These are phyloP conservation scores for Bovichtus variegatus DNA, from an alignment of 2,797 vertebrate species.

Conservation along the genomic window DNA sequence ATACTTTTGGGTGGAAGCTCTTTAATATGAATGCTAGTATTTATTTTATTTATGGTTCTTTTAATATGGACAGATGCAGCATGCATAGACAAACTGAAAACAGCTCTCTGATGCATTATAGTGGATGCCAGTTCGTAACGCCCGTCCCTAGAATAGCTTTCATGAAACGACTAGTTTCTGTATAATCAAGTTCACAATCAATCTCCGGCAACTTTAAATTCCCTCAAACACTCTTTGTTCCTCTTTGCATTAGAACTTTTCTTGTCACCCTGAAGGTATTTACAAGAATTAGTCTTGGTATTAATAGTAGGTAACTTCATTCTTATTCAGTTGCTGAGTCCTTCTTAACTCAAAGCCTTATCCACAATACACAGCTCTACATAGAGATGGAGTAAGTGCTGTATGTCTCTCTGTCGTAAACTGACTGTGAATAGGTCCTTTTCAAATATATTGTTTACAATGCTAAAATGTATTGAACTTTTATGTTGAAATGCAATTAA, in stretches of 20 bases:
- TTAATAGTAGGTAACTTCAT: neutral
- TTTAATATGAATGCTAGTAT: neutral
- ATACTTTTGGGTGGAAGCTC: neutral
- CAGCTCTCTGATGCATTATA: too few species aligned
- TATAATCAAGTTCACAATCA: neutral
- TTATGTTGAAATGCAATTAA: neutral
- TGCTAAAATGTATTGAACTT: neutral
- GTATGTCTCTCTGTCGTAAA: neutral
- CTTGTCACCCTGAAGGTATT: slow-evolving; percentile 29
- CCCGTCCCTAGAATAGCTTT: too few species aligned
- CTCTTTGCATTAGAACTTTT: slow-evolving; percentile 41
- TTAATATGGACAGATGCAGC: too few species aligned
- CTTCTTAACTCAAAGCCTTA: neutral
- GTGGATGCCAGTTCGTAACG: too few species aligned
- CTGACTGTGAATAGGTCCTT: neutral
- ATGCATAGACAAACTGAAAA: too few species aligned
- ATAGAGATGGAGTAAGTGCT: neutral
- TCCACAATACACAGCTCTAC: neutral
- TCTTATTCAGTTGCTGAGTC: neutral
- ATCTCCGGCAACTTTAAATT: neutral
- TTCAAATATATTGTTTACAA: neutral
- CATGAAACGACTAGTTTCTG: too few species aligned
- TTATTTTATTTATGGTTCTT: too few species aligned
- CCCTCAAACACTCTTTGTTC: slow-evolving; percentile 35
- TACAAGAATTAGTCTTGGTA: slow-evolving; percentile 9